These are phyloP conservation scores for Macquaria ambigua DNA, from an alignment of 2,113 vertebrate genomes.

Conservation along the genomic window DNA sequence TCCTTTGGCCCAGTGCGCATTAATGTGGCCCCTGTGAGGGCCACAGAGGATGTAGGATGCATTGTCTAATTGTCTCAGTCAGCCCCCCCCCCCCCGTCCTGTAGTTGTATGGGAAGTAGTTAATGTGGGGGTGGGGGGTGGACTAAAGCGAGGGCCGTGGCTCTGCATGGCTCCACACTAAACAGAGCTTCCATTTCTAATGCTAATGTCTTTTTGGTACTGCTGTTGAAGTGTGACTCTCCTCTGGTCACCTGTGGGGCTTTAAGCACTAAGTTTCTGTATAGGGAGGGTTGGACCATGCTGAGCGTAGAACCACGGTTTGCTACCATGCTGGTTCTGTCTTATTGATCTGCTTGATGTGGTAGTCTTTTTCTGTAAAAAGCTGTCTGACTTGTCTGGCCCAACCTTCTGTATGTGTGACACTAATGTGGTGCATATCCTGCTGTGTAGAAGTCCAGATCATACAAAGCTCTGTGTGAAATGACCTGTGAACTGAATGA, in stretches of 20 bases:
- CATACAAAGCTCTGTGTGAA: constrained; percentile 69
- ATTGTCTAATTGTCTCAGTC: too few relatives aligned
- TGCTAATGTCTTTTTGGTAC: constrained; percentile 75
- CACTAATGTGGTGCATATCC: constrained; percentile 52
- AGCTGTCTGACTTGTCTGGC: neutral
- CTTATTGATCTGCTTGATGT: neutral
- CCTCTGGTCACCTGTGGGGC: constrained; percentile 7
- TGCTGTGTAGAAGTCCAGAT: constrained; percentile 52
- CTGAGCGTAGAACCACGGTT: neutral
- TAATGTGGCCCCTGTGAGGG: neutral
- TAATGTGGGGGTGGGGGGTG: constrained; percentile 3
- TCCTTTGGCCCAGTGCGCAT: neutral
- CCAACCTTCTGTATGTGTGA: constrained; percentile 47
- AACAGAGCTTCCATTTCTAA: constrained; percentile 68
- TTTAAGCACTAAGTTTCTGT: constrained; percentile 18
- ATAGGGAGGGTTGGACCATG: constrained; percentile 36
- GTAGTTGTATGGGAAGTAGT: too few relatives aligned
- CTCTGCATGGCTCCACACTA: constrained; percentile 44
- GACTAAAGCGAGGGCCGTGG: constrained; percentile 28
- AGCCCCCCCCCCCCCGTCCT: constrained; percentile 17
- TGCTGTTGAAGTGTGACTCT: constrained; percentile 47
- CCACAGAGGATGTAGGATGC: constrained; percentile 36
- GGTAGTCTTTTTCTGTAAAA: neutral
- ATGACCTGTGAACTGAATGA: constrained; percentile 79
- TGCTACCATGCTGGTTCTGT: neutral